A percentile compares a stretch with the other conserved stretches of the same genome.
Evolutionary conservation across 2,113 vertebrate genomes (phyloP).

Genomic region (Aspidoscelis tigris): DNA sequence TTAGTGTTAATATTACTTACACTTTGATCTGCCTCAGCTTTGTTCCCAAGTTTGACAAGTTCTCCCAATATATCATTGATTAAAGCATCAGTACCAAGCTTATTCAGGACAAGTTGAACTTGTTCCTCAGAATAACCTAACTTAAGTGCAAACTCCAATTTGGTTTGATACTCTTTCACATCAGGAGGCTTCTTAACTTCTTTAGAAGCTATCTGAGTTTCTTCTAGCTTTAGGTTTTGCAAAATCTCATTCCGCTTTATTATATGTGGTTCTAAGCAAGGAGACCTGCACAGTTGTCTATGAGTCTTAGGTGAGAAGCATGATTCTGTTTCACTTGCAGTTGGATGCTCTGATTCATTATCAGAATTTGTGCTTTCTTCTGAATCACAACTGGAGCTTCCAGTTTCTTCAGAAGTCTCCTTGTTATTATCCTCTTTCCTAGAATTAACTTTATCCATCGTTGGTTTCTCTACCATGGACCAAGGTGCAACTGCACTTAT

Average conservation of each 20-base stretch:
- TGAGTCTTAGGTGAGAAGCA: slow-evolving; percentile 78
- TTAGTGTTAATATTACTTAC: slow-evolving; percentile 68
- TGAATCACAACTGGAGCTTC: slow-evolving; percentile 75
- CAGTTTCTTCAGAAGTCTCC: slow-evolving; percentile 72
- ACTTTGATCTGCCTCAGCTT: slow-evolving; percentile 85
- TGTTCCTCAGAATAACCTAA: slow-evolving; percentile 96
- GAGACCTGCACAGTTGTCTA: slow-evolving; percentile 87
- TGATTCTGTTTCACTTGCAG: slow-evolving; percentile 70
- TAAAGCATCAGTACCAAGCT: slow-evolving; percentile 93
- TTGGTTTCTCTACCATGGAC: slow-evolving; percentile 77
- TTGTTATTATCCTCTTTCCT: slow-evolving; percentile 80
- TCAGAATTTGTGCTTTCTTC: slow-evolving; percentile 85
- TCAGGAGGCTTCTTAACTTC: slow-evolving; percentile 78
- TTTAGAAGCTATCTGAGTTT: slow-evolving; percentile 72
- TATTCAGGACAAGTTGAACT: slow-evolving; percentile 91
- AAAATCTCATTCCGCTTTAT: slow-evolving; percentile 82
- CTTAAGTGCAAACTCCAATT: slow-evolving; percentile 97
- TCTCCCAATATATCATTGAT: slow-evolving; percentile 98
- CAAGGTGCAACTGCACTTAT: slow-evolving; percentile 83
- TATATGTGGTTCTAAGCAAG: slow-evolving; percentile 87
- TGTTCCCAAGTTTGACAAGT: slow-evolving; percentile 95
- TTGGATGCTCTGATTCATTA: slow-evolving; percentile 76
- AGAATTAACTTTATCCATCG: slow-evolving; percentile 83
- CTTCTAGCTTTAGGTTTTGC: slow-evolving; percentile 78
- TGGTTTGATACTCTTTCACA: slow-evolving; percentile 90